Percentiles rank a stretch among this genome's conserved stretches.
Evolutionary conservation across 2,888 invertebrate genomes (phyloP).

Genomic region (Flexamia atlantica): DNA sequence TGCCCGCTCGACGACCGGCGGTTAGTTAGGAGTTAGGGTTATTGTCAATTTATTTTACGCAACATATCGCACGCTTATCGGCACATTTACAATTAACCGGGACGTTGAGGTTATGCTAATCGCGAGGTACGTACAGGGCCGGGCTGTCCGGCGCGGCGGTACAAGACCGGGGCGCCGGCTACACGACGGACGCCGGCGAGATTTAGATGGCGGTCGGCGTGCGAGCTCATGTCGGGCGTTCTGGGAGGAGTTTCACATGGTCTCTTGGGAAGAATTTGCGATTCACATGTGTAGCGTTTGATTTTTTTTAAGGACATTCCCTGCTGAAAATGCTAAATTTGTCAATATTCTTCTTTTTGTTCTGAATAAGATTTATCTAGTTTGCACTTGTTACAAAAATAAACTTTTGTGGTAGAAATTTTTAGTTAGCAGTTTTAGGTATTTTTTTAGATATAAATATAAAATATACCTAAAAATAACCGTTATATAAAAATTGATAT

Average conservation of each 20-base stretch:
- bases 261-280: not conserved
- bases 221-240: too few species aligned
- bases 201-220: too few species aligned
- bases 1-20: slow-evolving; percentile 34
- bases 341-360: not conserved
- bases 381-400: too few species aligned
- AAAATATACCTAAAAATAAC: too few species aligned
- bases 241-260: not conserved
- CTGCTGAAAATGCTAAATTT: too few species aligned
- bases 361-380: not conserved
- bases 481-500: too few species aligned
- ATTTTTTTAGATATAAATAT: too few species aligned
- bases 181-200: too few species aligned
- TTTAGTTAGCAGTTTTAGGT: too few species aligned
- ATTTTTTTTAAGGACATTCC: too few species aligned
- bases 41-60: slow-evolving; percentile 52
- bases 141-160: not conserved
- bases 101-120: slow-evolving; percentile 40
- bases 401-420: too few species aligned
- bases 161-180: slow-evolving; percentile 41
- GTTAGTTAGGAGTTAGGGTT: slow-evolving; percentile 59
- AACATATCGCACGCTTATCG: slow-evolving; percentile 57
- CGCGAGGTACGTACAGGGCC: not conserved
- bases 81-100: slow-evolving; percentile 54
- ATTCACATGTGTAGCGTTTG: too few species aligned